Evolutionary conservation across 35 echinoderm and acorn worm species (phyloP).

Genomic region (Hemicentrotus pulcherrimus): DNA sequence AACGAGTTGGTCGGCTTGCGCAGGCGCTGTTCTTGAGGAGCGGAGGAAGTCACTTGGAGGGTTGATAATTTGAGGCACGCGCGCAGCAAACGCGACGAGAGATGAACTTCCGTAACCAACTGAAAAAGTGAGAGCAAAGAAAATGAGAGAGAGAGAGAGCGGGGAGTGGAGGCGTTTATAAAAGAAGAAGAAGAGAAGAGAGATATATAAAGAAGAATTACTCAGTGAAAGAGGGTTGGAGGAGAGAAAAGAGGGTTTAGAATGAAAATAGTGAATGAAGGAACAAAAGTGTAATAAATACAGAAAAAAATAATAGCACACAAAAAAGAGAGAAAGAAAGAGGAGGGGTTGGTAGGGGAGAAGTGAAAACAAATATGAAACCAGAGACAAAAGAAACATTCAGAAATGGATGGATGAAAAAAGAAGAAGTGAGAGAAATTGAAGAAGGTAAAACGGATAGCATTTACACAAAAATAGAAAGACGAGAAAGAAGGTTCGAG

Average conservation of each 20-base stretch:
- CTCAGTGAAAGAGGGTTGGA: too few species aligned
- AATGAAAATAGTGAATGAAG: too few species aligned
- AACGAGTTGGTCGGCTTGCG: neutral
- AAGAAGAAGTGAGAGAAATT: too few species aligned
- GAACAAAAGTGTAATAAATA: too few species aligned
- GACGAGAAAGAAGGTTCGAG: neutral
- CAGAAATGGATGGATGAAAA: neutral
- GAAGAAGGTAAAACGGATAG: too few species aligned
- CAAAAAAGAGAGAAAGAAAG: neutral
- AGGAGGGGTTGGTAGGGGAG: neutral
- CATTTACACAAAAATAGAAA: neutral
- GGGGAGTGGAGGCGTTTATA: neutral
- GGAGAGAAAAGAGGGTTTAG: too few species aligned
- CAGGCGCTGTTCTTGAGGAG: neutral
- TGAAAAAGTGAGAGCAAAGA: neutral
- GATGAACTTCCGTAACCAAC: neutral
- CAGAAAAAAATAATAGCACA: too few species aligned
- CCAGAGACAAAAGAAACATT: neutral
- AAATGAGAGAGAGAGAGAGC: neutral
- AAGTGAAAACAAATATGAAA: neutral
- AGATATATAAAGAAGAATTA: neutral
- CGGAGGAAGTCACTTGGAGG: neutral
- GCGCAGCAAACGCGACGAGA: neutral
- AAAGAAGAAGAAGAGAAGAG: neutral
- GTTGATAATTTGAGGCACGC: slow-evolving; percentile 9